Evolutionary conservation across 2,113 vertebrate species (phyloP).

Genomic region (Leptobrachium leishanense): DNA sequence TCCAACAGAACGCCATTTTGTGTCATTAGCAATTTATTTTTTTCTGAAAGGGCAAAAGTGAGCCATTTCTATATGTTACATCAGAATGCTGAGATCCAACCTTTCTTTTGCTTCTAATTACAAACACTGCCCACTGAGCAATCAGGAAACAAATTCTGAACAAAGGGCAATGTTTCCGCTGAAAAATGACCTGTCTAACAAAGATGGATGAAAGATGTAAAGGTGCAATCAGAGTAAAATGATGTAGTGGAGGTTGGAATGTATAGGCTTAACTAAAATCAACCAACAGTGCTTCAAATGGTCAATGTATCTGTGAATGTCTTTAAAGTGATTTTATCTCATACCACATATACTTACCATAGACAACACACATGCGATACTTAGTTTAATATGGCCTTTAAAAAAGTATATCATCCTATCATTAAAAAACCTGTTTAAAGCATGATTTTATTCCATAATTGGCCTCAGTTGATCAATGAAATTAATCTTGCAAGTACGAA

Average conservation of each 20-base stretch:
- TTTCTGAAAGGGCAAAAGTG: neutral
- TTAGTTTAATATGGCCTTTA: no score
- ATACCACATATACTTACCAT: no score
- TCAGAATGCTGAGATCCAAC: slow-evolving; percentile 10
- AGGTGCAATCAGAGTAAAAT: slow-evolving; percentile 22
- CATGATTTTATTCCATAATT: no score
- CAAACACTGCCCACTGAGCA: slow-evolving; percentile 26
- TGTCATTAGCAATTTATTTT: neutral
- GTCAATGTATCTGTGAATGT: neutral
- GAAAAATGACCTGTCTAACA: slow-evolving; percentile 38
- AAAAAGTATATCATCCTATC: no score
- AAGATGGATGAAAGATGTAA: slow-evolving; percentile 29
- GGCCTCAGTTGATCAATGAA: no score
- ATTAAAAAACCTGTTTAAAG: no score
- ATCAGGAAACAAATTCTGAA: slow-evolving; percentile 25
- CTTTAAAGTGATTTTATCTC: no score
- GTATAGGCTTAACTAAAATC: neutral
- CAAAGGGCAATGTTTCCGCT: slow-evolving; percentile 28
- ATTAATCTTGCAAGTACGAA: no score
- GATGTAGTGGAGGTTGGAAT: slow-evolving; percentile 15
- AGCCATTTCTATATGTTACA: neutral
- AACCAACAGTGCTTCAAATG: neutral
- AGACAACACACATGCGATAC: no score
- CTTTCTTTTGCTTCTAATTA: slow-evolving; percentile 32
- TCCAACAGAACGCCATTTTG: neutral